Evolutionary conservation across 1,140 invertebrate species (phyloP).

Genomic region (Macrotrachela quadricornifera): DNA sequence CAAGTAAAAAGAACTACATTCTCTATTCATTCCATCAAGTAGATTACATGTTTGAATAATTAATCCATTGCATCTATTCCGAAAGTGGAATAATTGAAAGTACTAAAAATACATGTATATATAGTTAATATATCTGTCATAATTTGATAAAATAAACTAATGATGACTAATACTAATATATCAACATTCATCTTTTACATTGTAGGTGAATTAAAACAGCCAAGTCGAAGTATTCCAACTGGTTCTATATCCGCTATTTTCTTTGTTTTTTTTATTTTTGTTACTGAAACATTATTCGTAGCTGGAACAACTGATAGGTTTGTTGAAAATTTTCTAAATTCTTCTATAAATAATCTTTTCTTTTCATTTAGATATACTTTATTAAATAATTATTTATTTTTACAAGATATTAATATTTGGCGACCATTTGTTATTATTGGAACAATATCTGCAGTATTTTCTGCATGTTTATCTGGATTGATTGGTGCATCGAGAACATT

Average conservation of each 20-base stretch:
- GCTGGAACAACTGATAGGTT: conserved; percentile 6
- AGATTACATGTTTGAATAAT: too few species aligned
- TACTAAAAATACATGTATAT: too few species aligned
- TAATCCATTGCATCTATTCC: too few species aligned
- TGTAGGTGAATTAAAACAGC: conserved; percentile 63
- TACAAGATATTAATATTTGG: conserved; percentile 71
- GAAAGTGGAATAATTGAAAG: too few species aligned
- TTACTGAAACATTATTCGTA: conserved; percentile 1
- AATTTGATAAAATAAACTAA: too few species aligned
- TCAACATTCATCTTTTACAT: too few species aligned
- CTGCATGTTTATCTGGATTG: conserved; percentile 77
- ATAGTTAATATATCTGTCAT: too few species aligned
- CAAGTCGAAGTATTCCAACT: conserved; percentile 66
- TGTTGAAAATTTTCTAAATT: background rate
- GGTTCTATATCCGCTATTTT: conserved; percentile 74
- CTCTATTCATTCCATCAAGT: too few species aligned
- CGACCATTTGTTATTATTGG: conserved; percentile 73
- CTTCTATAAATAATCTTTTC: too few species aligned
- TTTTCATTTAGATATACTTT: conserved; percentile 25
- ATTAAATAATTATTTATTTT: conserved; percentile 76
- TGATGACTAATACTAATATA: too few species aligned
- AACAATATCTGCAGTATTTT: conserved; percentile 80
- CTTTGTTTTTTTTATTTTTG: conserved; percentile 57
- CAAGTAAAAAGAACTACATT: too few species aligned
- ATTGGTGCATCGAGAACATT: conserved; percentile 86